Base-by-base conservation (phyloP, 2,888 invertebrate genomes). In the Lagria hirta region DNA sequence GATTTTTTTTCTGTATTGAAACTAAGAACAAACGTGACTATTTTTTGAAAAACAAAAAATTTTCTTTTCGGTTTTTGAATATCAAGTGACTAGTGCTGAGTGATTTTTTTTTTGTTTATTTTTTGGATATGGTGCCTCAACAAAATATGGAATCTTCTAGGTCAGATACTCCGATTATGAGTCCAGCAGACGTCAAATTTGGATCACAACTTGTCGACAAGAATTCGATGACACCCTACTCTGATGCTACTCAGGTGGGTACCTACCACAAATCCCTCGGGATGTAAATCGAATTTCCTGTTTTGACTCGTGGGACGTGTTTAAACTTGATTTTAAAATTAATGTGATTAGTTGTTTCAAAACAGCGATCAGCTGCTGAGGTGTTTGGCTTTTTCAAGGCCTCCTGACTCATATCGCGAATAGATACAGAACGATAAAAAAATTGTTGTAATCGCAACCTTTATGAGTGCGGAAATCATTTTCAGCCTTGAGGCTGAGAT, bases 211-310 rank as follows among this genome's bases (percentile, higher is more conserved):
- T 86, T 64, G 87, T 96, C 73, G 86, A 88, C 76, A 86, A 89
- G 74, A 87, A 88, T 72, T 94, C 95, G 17, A 79, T 84, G 37
- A 97, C 96, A 47, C 97, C 97, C 47, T 98, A 98, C 77, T 91
- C 95, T 67, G 97, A 98, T 80, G 97, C 97, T 51, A 98, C 97
- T 62, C 89, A 91, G 89, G 92, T 92, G 78, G 84, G 82, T 75
- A 52, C n/a, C n/a, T n/a, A n/a, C n/a, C n/a, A n/a, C n/a, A n/a
- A n/a, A n/a, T n/a, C n/a, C n/a, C n/a, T n/a, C n/a, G n/a, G n/a
- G n/a, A n/a, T n/a, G n/a, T n/a, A n/a, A n/a, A n/a, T n/a, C n/a
- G n/a, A n/a, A n/a, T n/a, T n/a, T n/a, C n/a, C n/a, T n/a, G n/a
- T n/a, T n/a, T n/a, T n/a, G n/a, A n/a, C n/a, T 20, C 12, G 20